These are phyloP conservation scores for Stenchaetothrips biformis DNA, from an alignment of 2,888 invertebrate genomes.

Conservation along the genomic window DNA sequence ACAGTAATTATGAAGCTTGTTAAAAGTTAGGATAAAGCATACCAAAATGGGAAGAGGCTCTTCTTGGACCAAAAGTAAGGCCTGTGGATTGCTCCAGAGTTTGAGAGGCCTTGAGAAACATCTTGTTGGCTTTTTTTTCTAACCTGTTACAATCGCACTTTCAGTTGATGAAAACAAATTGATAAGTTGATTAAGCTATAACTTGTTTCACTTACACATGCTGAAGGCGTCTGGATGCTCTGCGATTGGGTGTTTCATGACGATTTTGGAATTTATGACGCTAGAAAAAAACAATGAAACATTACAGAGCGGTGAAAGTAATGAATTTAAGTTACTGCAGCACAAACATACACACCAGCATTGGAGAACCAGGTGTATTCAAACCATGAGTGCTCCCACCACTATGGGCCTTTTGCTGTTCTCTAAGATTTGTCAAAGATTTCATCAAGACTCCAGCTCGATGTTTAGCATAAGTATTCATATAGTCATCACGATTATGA, in stretches of 20 bases:
- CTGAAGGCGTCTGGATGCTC: slow-evolving; percentile 75
- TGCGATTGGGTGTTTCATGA: slow-evolving; percentile 67
- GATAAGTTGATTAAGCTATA: slow-evolving; percentile 5
- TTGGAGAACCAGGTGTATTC: slow-evolving; percentile 49
- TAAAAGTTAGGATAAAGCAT: slow-evolving; percentile 24
- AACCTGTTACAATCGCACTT: slow-evolving; percentile 49
- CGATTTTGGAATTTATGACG: slow-evolving; percentile 65
- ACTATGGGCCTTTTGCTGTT: slow-evolving; percentile 73
- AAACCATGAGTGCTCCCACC: slow-evolving; percentile 64
- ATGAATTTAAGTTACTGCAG: slow-evolving; percentile 30
- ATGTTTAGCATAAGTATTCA: slow-evolving; percentile 68
- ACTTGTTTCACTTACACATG: slow-evolving; percentile 58
- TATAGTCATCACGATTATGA: slow-evolving; percentile 66
- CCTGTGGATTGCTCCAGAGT: slow-evolving; percentile 78
- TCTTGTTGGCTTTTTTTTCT: slow-evolving; percentile 74
- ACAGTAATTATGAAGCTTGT: neutral
- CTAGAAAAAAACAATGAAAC: slow-evolving; percentile 46
- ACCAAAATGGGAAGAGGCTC: slow-evolving; percentile 46
- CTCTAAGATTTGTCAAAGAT: slow-evolving; percentile 70
- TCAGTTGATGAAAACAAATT: slow-evolving; percentile 28
- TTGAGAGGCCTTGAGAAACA: slow-evolving; percentile 77
- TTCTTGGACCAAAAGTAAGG: slow-evolving; percentile 59
- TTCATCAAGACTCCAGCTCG: slow-evolving; percentile 70
- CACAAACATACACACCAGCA: slow-evolving; percentile 50
- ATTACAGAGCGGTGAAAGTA: slow-evolving; percentile 29